Evolutionary conservation across 1,140 invertebrate species (phyloP).

Genomic region (Sitophilus oryzae): DNA sequence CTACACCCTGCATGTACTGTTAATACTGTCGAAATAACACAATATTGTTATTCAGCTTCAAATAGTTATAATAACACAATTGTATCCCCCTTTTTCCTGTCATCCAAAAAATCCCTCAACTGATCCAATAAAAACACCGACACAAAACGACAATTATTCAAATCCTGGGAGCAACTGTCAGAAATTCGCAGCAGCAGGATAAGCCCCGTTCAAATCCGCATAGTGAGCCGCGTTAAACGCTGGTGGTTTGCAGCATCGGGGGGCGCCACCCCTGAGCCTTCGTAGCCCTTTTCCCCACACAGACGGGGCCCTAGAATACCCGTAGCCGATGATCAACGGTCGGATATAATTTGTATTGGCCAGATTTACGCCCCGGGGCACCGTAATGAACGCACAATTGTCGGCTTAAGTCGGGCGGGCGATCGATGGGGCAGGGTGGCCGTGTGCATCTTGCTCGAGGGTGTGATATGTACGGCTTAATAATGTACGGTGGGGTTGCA

Average conservation of each 20-base stretch:
- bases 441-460: constrained; percentile 7
- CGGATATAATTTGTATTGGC: constrained; percentile 47
- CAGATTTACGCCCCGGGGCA: constrained; percentile 44
- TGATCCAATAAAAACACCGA: constrained; percentile 38
- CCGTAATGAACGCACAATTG: constrained; percentile 47
- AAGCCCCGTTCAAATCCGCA: constrained; percentile 25
- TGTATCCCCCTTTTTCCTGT: too few species aligned
- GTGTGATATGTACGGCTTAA: neutral
- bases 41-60: too few species aligned
- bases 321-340: constrained; percentile 23
- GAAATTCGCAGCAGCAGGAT: constrained; percentile 19
- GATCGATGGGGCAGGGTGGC: constrained; percentile 18
- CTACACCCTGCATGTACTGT: too few species aligned
- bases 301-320: too few species aligned
- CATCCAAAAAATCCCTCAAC: constrained; percentile 10
- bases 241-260: constrained; percentile 24
- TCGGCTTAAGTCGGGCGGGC: constrained; percentile 44
- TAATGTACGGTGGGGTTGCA: neutral
- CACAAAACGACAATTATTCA: constrained; percentile 39
- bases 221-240: constrained; percentile 30
- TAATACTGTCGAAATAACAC: too few species aligned
- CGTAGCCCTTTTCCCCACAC: neutral
- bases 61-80: too few species aligned
- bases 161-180: constrained; percentile 39
- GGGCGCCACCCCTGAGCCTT: constrained; percentile 10